Evolutionary conservation across 1,140 invertebrate genomes (phyloP).

Genomic region (Vanessa tameamea): DNA sequence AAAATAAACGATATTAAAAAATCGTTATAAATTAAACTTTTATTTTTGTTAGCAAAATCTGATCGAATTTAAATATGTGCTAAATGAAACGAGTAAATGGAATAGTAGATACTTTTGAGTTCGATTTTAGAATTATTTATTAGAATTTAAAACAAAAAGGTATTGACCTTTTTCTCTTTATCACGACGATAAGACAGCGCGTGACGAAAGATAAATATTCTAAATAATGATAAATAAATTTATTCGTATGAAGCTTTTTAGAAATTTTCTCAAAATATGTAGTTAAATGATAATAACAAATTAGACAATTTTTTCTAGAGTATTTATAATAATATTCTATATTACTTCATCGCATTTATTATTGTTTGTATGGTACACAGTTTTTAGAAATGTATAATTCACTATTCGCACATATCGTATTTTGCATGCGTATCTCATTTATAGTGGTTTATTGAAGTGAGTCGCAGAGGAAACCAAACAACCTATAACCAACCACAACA

Average conservation of each 20-base stretch:
- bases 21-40: neutral
- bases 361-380: constrained; percentile 14
- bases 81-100: constrained; percentile 8
- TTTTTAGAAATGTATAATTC: constrained; percentile 2
- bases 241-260: constrained; percentile 5
- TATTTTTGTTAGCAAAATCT: neutral
- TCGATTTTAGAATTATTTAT: neutral
- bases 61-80: constrained; percentile 17
- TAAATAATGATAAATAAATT: neutral
- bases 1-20: too few relatives aligned
- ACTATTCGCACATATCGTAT: constrained; percentile 27
- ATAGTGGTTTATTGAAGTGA: constrained; percentile 14
- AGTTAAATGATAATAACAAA: constrained; percentile 4
- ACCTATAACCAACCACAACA: neutral
- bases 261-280: constrained; percentile 1
- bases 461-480: neutral
- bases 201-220: neutral
- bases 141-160: neutral
- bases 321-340: constrained; percentile 13
- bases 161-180: neutral
- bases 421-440: constrained; percentile 18
- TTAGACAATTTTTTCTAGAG: constrained; percentile 7
- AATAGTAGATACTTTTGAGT: neutral
- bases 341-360: constrained; percentile 29
- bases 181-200: neutral